Percentiles rank a stretch among this genome's conserved stretches.
These are phyloP conservation scores for Philhelius pedissequus DNA, from an alignment of 2,888 invertebrate species.

Conservation along the genomic window DNA sequence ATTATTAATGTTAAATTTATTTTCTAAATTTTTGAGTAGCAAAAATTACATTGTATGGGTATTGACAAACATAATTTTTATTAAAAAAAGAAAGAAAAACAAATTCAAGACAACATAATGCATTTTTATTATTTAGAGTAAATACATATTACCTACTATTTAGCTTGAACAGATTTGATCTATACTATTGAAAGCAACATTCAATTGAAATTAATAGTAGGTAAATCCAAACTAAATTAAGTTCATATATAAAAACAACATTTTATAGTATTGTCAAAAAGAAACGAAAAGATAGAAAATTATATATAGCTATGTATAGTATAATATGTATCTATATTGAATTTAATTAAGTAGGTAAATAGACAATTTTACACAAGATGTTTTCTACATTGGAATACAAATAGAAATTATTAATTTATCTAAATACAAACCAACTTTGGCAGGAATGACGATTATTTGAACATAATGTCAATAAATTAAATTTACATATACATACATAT, in stretches of 20 bases:
- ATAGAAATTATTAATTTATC: neutral
- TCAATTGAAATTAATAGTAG: neutral
- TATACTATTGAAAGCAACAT: neutral
- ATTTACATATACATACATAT: neutral
- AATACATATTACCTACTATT: constrained; percentile 37
- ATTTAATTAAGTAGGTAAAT: constrained; percentile 1
- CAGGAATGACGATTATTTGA: neutral
- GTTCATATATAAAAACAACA: constrained; percentile 12
- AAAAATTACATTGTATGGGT: constrained; percentile 31
- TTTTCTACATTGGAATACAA: constrained; percentile 7
- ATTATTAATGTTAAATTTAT: neutral
- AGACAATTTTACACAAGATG: constrained; percentile 38
- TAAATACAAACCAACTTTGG: neutral
- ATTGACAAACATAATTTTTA: no score
- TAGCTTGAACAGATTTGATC: constrained; percentile 35
- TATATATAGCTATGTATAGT: neutral
- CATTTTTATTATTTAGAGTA: constrained; percentile 66
- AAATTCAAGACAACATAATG: constrained; percentile 64
- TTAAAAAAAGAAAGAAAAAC: constrained; percentile 2
- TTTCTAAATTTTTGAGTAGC: constrained; percentile 1
- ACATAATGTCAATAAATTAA: neutral
- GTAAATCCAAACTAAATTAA: neutral
- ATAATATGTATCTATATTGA: neutral
- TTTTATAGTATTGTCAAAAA: constrained; percentile 12
- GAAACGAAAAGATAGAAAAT: neutral